phyloP scores from a whole-genome alignment of 35 echinoderm and acorn worm genomes.

The Eucidaris tribuloides region DNA sequence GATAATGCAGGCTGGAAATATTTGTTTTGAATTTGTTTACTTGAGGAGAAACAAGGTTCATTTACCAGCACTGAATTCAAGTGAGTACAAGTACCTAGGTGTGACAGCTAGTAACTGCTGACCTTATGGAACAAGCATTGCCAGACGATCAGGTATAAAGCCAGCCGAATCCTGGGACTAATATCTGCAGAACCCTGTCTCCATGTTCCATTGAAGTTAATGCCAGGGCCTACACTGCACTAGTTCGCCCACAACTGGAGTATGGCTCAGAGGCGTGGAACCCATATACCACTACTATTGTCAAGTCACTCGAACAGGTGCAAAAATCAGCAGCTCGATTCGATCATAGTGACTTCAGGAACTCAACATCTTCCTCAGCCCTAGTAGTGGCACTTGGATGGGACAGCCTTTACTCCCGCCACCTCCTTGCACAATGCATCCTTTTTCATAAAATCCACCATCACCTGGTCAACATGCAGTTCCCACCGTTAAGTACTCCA shows the following conservation, averaged over 20 bases:
- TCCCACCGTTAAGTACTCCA: not conserved
- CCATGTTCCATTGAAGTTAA: constrained; percentile 22
- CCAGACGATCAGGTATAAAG: not conserved
- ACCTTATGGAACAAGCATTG: too few relatives aligned
- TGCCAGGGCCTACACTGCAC: constrained; percentile 32
- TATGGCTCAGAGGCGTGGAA: constrained; percentile 33
- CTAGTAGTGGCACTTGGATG: not conserved
- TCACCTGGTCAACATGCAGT: not conserved
- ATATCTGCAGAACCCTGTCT: constrained; percentile 18
- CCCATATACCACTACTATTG: constrained; percentile 25
- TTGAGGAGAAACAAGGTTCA: too few relatives aligned
- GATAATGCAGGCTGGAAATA: too few relatives aligned
- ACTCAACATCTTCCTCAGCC: not conserved
- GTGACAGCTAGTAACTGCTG: too few relatives aligned
- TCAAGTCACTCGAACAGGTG: not conserved
- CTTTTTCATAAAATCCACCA: constrained; percentile 5
- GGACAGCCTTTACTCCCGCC: not conserved
- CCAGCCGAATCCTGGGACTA: constrained; percentile 40
- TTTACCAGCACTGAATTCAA: too few relatives aligned
- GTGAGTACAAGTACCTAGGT: too few relatives aligned
- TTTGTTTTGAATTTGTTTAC: too few relatives aligned
- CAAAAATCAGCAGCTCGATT: constrained; percentile 29
- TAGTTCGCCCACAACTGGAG: constrained; percentile 19
- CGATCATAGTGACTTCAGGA: not conserved
- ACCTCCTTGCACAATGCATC: constrained; percentile 1